Percentiles rank a stretch among this genome's conserved stretches.
phyloP scores from a whole-genome alignment of 2,797 vertebrate genomes.

The Kryptopterus vitreolus region DNA sequence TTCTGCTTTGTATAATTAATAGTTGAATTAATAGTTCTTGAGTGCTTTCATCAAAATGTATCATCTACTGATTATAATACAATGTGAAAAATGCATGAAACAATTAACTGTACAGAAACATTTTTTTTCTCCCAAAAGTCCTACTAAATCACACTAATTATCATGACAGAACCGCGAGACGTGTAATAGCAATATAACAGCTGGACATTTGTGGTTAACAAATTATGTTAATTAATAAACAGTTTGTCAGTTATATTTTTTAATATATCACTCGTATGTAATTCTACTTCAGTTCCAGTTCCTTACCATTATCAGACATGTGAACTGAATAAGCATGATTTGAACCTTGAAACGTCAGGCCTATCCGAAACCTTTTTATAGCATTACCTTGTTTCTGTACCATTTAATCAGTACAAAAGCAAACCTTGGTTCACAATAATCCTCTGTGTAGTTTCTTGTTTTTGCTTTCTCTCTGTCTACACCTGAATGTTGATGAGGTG shows the following conservation, averaged over 20 bases:
- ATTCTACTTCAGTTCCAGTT: neutral
- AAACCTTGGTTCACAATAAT: neutral
- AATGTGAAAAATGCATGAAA: neutral
- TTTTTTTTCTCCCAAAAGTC: too few relatives aligned
- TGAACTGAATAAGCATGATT: neutral
- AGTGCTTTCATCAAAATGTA: neutral
- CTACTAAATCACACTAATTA: neutral
- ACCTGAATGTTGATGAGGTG: neutral
- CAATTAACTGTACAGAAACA: too few relatives aligned
- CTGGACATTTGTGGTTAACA: neutral
- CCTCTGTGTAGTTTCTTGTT: neutral
- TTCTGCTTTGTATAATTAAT: neutral
- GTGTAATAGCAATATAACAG: neutral
- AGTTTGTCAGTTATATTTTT: neutral
- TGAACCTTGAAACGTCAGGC: neutral
- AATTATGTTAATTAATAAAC: constrained; percentile 6
- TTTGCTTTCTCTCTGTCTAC: neutral
- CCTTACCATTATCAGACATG: neutral
- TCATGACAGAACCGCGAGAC: neutral
- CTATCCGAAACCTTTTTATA: neutral
- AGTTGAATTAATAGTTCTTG: too few relatives aligned
- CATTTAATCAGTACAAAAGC: neutral
- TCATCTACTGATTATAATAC: neutral
- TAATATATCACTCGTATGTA: neutral
- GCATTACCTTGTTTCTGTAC: neutral